Percentiles rank a stretch among this genome's conserved stretches.
Conservation (phyloP, 2,113 vertebrate genomes). For the Thalassarche chlororhynchos region DNA sequence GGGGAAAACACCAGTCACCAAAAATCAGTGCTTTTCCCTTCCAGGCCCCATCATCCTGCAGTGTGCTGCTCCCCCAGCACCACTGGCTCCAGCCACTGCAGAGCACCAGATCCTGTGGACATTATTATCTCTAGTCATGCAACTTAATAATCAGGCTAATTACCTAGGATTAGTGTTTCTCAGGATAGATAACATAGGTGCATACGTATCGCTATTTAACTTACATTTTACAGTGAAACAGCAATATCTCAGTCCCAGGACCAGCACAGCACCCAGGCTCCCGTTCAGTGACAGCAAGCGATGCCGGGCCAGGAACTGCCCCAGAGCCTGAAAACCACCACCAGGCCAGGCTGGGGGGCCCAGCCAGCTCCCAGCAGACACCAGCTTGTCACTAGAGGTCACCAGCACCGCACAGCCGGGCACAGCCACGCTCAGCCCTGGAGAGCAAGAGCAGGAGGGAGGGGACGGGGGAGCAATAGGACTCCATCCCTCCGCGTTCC, state of each 20-base stretch:
- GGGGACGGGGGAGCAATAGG: background rate
- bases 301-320: background rate
- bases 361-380: background rate
- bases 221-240: background rate
- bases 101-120: background rate
- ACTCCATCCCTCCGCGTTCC: background rate
- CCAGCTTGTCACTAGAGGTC: slow-evolving; percentile 47
- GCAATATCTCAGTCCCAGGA: background rate
- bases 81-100: background rate
- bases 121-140: background rate
- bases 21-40: background rate
- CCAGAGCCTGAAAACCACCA: accelerated
- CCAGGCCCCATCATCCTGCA: background rate
- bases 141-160: slow-evolving; percentile 17
- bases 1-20: background rate
- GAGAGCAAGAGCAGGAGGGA: background rate
- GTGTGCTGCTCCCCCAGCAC: background rate
- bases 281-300: background rate
- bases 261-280: background rate
- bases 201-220: background rate
- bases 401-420: background rate
- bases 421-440: background rate
- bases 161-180: background rate
- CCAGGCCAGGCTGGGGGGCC: background rate
- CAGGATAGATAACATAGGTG: background rate